These are phyloP conservation scores for Penaeus chinensis DNA, from an alignment of 1,140 invertebrate species.

Conservation along the genomic window DNA sequence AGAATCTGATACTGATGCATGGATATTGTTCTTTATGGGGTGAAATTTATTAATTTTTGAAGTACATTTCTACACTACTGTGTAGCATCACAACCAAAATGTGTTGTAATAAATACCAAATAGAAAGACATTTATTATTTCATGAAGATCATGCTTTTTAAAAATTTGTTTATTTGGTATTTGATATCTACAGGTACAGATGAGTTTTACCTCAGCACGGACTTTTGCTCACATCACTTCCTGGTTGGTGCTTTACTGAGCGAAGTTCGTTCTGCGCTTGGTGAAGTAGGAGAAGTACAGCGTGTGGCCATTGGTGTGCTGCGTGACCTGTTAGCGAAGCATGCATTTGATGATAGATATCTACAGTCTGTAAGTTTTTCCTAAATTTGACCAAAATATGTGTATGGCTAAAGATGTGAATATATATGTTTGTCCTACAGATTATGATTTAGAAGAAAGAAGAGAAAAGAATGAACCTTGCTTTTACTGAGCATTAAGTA, in stretches of 20 bases:
- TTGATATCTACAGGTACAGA: constrained; percentile 55
- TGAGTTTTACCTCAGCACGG: constrained; percentile 58
- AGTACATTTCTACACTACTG: too few relatives aligned
- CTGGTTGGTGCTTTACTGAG: constrained; percentile 83
- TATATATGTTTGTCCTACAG: neutral
- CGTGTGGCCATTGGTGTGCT: constrained; percentile 82
- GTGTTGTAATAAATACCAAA: too few relatives aligned
- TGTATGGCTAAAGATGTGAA: neutral
- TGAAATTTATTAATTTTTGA: too few relatives aligned
- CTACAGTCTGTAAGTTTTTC: constrained; percentile 69
- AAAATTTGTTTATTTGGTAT: neutral
- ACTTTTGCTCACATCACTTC: constrained; percentile 89
- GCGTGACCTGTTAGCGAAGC: constrained; percentile 89
- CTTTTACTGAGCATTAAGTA: too few relatives aligned
- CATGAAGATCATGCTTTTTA: neutral
- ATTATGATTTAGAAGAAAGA: neutral
- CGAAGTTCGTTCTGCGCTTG: constrained; percentile 81
- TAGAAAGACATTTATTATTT: neutral
- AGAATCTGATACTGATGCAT: too few relatives aligned
- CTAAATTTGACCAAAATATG: neutral
- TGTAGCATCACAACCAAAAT: too few relatives aligned
- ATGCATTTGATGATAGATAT: constrained; percentile 93
- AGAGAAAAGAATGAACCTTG: too few relatives aligned
- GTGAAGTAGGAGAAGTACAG: constrained; percentile 84
- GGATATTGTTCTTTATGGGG: too few relatives aligned